Evolutionary conservation across 2,888 invertebrate species (phyloP).

Genomic region (Homarus gammarus): DNA sequence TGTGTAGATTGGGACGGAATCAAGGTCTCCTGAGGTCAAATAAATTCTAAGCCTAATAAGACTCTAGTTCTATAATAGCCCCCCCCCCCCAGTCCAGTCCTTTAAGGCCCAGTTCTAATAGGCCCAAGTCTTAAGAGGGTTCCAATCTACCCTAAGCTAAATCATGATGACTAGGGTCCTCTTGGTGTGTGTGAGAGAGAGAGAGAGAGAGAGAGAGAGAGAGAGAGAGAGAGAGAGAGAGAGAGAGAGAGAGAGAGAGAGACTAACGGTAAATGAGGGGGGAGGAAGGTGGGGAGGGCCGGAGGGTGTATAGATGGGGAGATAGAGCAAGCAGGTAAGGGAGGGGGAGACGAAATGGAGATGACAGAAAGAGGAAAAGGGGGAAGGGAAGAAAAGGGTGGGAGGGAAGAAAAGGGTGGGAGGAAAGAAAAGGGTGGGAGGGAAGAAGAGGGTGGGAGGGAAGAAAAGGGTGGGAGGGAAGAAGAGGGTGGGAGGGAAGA

Average conservation of each 20-base stretch:
- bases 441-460: neutral
- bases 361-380: neutral
- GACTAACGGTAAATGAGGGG: neutral
- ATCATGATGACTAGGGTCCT: too few species aligned
- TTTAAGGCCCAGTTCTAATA: too few species aligned
- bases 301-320: constrained; percentile 9
- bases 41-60: too few species aligned
- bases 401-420: too few species aligned
- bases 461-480: neutral
- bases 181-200: neutral
- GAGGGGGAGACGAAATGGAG: too few species aligned
- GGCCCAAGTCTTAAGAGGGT: too few species aligned
- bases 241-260: neutral
- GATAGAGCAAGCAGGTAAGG: neutral
- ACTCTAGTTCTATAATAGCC: too few species aligned
- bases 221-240: neutral
- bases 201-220: neutral
- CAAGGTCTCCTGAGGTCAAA: too few species aligned
- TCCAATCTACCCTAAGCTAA: too few species aligned
- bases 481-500: too few species aligned
- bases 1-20: too few species aligned
- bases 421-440: neutral
- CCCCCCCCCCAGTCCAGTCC: too few species aligned
- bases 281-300: neutral
- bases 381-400: neutral